These are phyloP conservation scores for Pterocles burchelli DNA, from an alignment of 2,113 vertebrate species.

Conservation along the genomic window DNA sequence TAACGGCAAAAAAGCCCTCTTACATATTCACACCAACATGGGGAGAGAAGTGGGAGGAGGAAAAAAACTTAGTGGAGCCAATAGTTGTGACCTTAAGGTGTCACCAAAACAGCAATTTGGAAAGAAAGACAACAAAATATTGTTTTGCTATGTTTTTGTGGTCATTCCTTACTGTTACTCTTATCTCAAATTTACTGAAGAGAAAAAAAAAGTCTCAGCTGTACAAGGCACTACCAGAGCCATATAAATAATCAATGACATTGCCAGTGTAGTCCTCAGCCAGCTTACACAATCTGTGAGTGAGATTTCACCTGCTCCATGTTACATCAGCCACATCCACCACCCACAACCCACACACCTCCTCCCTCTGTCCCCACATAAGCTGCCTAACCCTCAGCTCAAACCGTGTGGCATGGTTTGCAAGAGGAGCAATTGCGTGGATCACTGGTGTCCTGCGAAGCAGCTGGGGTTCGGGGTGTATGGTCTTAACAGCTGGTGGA, in stretches of 20 bases:
- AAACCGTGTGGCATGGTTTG: accelerated
- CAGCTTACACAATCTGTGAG: background rate
- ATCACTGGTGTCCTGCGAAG: accelerated
- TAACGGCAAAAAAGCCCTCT: background rate
- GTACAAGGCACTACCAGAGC: background rate
- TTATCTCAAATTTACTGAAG: background rate
- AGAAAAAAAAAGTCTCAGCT: background rate
- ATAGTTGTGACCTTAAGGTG: background rate
- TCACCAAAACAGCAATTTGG: background rate
- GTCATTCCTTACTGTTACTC: background rate
- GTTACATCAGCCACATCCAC: conserved; percentile 11
- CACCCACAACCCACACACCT: conserved; percentile 18
- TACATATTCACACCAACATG: background rate
- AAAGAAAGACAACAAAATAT: background rate
- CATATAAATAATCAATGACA: background rate
- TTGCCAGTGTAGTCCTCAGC: background rate
- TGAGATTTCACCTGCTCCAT: conserved; percentile 16
- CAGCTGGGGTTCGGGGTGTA: background rate
- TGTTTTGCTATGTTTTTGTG: background rate
- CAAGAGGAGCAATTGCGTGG: background rate
- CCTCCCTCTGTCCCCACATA: background rate
- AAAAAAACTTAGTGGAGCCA: background rate
- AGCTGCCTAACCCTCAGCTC: background rate
- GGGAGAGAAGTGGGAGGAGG: background rate
- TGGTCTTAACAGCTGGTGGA: background rate